Conservation (phyloP, 1,140 invertebrate species). For the Carcinoscorpius rotundicauda region DNA sequence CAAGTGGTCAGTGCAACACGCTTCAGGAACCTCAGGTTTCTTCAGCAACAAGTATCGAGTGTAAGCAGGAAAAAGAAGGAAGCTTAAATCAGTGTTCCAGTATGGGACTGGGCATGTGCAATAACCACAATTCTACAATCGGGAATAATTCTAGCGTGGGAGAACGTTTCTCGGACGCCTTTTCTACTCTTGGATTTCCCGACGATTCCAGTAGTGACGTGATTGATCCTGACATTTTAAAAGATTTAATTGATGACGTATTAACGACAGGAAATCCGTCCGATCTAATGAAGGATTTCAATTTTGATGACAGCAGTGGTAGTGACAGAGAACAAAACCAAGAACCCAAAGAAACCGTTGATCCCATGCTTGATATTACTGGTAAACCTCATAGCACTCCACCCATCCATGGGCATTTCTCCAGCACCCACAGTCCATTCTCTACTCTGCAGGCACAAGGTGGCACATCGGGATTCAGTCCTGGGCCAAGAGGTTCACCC, state of each 20-base stretch:
- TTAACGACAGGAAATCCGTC: slow-evolving; percentile 32
- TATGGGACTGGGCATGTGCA: neutral
- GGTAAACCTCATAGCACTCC: slow-evolving; percentile 2
- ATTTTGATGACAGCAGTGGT: slow-evolving; percentile 14
- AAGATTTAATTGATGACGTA: slow-evolving; percentile 77
- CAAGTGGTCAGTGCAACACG: neutral
- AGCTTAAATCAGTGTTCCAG: slow-evolving; percentile 5
- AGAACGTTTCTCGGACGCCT: slow-evolving; percentile 48
- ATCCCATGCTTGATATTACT: neutral
- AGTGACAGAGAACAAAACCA: slow-evolving; percentile 31
- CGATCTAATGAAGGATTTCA: slow-evolving; percentile 64
- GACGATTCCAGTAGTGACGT: slow-evolving; percentile 70
- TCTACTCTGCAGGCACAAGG: neutral
- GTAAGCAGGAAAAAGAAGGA: slow-evolving; percentile 53
- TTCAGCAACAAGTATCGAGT: slow-evolving; percentile 39
- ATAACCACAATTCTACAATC: neutral
- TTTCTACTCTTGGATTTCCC: slow-evolving; percentile 48
- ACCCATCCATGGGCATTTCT: neutral
- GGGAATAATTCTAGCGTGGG: neutral
- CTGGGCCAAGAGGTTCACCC: neutral
- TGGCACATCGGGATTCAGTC: neutral
- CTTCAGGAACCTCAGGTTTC: slow-evolving; percentile 1
- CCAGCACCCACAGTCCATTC: neutral
- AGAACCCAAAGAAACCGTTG: slow-evolving; percentile 42
- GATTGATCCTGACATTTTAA: slow-evolving; percentile 61